These are phyloP conservation scores for Eueides isabella DNA, from an alignment of 1,140 invertebrate genomes.

Conservation along the genomic window DNA sequence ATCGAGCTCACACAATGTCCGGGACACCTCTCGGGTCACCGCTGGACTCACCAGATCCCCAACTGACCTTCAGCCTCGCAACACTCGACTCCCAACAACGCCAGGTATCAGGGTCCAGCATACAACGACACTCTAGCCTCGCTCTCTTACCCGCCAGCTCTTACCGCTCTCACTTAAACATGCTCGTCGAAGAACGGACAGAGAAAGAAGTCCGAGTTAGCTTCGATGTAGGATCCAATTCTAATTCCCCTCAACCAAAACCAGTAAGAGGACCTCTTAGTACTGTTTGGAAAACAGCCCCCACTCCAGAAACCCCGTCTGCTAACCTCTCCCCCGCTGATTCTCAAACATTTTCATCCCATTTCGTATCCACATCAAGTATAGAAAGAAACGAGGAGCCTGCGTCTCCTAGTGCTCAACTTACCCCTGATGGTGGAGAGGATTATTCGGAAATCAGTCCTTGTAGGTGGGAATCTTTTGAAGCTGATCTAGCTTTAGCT, in stretches of 20 bases:
- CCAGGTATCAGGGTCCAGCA: constrained; percentile 82
- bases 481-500: constrained; percentile 78
- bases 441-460: constrained; percentile 73
- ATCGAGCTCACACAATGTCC: constrained; percentile 85
- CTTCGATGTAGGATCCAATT: constrained; percentile 74
- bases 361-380: constrained; percentile 82
- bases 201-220: constrained; percentile 78
- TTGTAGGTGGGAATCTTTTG: constrained; percentile 81
- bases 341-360: constrained; percentile 83
- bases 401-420: constrained; percentile 82
- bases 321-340: constrained; percentile 84
- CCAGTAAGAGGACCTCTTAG: constrained; percentile 67
- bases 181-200: constrained; percentile 71
- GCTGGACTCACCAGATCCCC: constrained; percentile 86
- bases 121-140: constrained; percentile 73
- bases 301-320: constrained; percentile 84
- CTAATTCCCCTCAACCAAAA: constrained; percentile 62
- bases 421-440: constrained; percentile 82
- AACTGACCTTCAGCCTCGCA: constrained; percentile 84
- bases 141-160: constrained; percentile 72
- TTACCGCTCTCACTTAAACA: constrained; percentile 75
- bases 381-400: constrained; percentile 74
- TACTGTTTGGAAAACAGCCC: constrained; percentile 73
- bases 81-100: constrained; percentile 84
- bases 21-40: constrained; percentile 87